Percentiles rank a stretch among this genome's conserved stretches.
Evolutionary conservation across 37 sponge, comb jelly and placozoan species (phyloP).

Genomic region (Lycopodina hypogea): DNA sequence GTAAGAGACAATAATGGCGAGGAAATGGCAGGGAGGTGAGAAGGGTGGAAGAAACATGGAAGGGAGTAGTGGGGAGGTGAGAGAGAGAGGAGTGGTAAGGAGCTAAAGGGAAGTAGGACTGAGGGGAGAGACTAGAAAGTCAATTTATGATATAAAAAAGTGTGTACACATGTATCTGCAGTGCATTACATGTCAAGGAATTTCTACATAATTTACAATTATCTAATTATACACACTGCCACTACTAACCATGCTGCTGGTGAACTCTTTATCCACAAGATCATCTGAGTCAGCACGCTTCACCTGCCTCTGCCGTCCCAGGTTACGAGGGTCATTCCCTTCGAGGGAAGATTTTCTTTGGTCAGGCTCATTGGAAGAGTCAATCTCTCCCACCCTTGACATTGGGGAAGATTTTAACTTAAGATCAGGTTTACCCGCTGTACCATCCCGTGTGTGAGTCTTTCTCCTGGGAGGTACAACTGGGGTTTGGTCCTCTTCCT

Average conservation of each 20-base stretch:
- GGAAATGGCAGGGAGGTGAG: background rate
- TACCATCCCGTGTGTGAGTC: background rate
- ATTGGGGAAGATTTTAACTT: background rate
- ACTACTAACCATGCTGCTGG: too few relatives aligned
- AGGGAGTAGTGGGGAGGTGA: background rate
- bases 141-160: too few relatives aligned
- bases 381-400: background rate
- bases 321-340: background rate
- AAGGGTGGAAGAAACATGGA: background rate
- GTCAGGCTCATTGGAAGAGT: slow-evolving; percentile 30
- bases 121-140: background rate
- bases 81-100: background rate
- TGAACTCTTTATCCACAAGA: too few relatives aligned
- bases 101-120: background rate
- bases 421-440: background rate
- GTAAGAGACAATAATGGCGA: background rate
- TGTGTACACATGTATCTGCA: too few relatives aligned
- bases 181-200: too few relatives aligned
- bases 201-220: too few relatives aligned
- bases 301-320: too few relatives aligned
- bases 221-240: too few relatives aligned
- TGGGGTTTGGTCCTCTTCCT: slow-evolving; percentile 1
- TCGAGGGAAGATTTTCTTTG: slow-evolving; percentile 42
- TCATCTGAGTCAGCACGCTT: too few relatives aligned
- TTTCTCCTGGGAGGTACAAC: slow-evolving; percentile 4